Evolutionary conservation across 2,113 vertebrate species (phyloP), one percentile per base, ranked within the genome.

Genomic region (Orcinus orca): DNA sequence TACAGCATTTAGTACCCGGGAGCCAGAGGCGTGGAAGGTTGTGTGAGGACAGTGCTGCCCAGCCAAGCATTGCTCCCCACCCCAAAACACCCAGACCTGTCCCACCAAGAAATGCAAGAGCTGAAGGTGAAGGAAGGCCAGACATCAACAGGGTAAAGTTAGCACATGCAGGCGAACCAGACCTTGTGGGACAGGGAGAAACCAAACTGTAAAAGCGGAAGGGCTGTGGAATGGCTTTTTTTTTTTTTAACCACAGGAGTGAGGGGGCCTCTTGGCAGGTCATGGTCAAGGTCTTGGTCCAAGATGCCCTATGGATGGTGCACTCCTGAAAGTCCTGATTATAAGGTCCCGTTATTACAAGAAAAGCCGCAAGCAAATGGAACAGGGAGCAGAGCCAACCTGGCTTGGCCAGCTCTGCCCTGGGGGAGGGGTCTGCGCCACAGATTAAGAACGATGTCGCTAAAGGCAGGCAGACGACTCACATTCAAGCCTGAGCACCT

Each of bases 321-420:
- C 17, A 21, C 4, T 7, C 41, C 41, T 25, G 38, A 41, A 63
- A 44, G 41, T 38, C 41, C 80, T 53, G 44, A 44, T 18, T 20
- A 8, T 20, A 18, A 76, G 53, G 1, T 8, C 13, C 36, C 17
- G 1, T 65, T 47, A 33, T 0, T 55, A 33, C 0, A 3, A 65
- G 55, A 67, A 17, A 8, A 83, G 50, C n/a, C 70, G 10, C 38
- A 33, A 12, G 26, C 25, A 79, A 15, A 14, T 21, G 76, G 77
- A 87, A 20, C 53, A 23, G 41, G 11, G 20, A 60, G 33, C 50
- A 44, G 36, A 36, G 31, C 36, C 44, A 21, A 10, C 9, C 25
- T 1, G 73, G 55, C 36, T 20, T 23, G 33, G 38, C 73, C 31
- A 25, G 33, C 31, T 47, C 31, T 15, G 5, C 25, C 63, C 4